Evolutionary conservation across 2,113 vertebrate species (phyloP), one percentile per base, ranked within the genome.

Genomic region (Oreamnos americanus): DNA sequence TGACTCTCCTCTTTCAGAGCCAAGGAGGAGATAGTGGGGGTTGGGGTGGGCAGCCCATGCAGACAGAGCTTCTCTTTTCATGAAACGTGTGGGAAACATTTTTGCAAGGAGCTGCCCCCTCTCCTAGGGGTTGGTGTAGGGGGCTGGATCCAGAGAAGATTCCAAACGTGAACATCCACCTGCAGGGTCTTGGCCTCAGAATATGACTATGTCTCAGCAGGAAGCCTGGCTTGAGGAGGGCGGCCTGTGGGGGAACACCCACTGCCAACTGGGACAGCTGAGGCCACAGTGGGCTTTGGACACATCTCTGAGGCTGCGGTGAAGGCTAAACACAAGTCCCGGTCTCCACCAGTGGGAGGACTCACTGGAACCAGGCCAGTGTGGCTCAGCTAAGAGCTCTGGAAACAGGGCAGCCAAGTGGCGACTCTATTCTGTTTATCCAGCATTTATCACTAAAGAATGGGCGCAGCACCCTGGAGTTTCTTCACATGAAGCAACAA

Each of bases 251-350:
- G 36, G 71, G 67, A 21, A 26, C 51, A 2, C 25, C 47, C 13
- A 8, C 76, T 88, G 60, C 60, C 91, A 53, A 2, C 49, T 2
- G 57, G 55, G 51, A 30, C 2, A 19, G 55, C n/a, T 16, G 36
- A 51, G 90, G 94, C 96, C 92, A 4, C 79, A 83, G 83, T 25
- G 81, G 87, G 89, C 28, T 94, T 36, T 58, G 95, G 94, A 94
- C 28, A 0, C 57, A 7, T 4, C 84, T 88, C 87, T 94, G 94
- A 87, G 81, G 87, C 96, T 60, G 71, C 0, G 23, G 84, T 33
- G 30, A 58, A 55, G 76, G 51, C 79, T 87, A 55, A 30, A 36
- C 82, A 43, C 28, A 1, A 16, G 90, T 16, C 74, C 67, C 17
- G 23, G 67, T 53, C 79, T 67, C 79, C 87, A 12, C 71, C 89